Base-by-base conservation (phyloP, 2,113 vertebrate genomes). In the Lates calcarifer region DNA sequence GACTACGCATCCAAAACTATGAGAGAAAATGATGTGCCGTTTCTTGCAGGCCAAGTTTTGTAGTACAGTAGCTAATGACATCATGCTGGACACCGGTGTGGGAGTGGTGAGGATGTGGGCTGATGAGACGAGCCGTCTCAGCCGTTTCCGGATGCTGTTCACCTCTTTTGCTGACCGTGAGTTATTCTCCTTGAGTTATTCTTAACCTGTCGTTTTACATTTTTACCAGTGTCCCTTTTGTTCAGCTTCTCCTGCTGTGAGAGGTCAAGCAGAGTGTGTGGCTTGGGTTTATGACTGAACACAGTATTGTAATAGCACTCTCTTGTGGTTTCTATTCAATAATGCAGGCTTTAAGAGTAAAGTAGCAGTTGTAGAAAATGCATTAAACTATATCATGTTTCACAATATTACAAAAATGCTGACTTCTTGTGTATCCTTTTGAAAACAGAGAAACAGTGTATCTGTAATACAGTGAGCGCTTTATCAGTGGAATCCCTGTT, bases 91-190 rank as follows among this genome's bases (percentile, higher is more conserved):
- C 82, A 97, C 96, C 0, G 96, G 96, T 5, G 94, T 94, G 0
- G 98, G 96, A 0, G 98, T 99, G 47, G 94, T 99, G n/a, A 92
- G 98, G 14, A 97, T 99, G 97, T 99, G 98, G 98, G 98, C 98
- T 0, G 98, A 99, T 1, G 96, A 98, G 90, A 95, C 95, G 3
- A 99, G 98, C 83, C 94, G 97, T 2, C 95, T 98, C 13, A 99
- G 97, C 90, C 94, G 97, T 11, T 99, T 99, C 92, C 91, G 95
- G 72, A 98, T 99, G 97, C 95, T 99, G 26, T 99, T 97, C 91
- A 99, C 97, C 0, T 96, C 96, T 31, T 99, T 98, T 72, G 93
- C 96, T 49, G 98, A 99, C 73, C 98, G 98, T 99, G 93, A 98
- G 98, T 95, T 61, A n/a, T n/a, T 43, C 17, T 55, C 15, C 18